Conservation (phyloP, 2,113 vertebrate genomes). For the Silurus asotus region DNA sequence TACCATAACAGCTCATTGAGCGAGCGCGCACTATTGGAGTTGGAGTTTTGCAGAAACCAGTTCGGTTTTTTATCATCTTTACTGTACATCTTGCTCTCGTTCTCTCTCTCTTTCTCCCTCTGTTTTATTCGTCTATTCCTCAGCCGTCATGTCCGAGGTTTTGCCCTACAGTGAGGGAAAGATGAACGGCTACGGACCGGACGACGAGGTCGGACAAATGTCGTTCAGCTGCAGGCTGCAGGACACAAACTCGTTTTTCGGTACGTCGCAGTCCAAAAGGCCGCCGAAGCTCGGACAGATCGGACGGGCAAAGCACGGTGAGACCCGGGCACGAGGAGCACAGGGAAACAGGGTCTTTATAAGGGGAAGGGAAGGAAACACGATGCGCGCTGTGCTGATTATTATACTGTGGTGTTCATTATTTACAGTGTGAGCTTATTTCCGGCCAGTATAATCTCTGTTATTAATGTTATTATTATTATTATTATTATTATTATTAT, state of each 20-base stretch:
- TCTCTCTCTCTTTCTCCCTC: not conserved
- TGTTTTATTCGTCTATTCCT: not conserved
- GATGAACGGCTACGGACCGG: slow-evolving; percentile 91
- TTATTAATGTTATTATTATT: not conserved
- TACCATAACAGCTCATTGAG: slow-evolving; percentile 31
- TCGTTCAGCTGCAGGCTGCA: slow-evolving; percentile 98
- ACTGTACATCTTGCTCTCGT: not conserved
- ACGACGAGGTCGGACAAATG: slow-evolving; percentile 89
- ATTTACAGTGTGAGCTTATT: not conserved
- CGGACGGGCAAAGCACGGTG: slow-evolving; percentile 94
- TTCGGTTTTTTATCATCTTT: not conserved
- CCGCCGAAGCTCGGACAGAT: slow-evolving; percentile 97
- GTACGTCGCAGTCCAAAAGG: slow-evolving; percentile 90
- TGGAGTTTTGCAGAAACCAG: not conserved
- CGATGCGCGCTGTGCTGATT: not conserved
- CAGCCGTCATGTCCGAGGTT: slow-evolving; percentile 87
- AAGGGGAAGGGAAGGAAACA: not conserved
- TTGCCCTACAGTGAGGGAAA: slow-evolving; percentile 96
- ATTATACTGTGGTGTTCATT: not conserved
- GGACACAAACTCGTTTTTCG: slow-evolving; percentile 94
- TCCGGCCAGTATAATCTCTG: too few relatives aligned
- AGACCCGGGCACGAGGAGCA: slow-evolving; percentile 31
- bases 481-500: not conserved
- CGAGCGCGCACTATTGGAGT: not conserved
- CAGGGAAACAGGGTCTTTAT: not conserved